Evolutionary conservation across 2,113 vertebrate species (phyloP).

Genomic region (Aptenodytes forsteri): DNA sequence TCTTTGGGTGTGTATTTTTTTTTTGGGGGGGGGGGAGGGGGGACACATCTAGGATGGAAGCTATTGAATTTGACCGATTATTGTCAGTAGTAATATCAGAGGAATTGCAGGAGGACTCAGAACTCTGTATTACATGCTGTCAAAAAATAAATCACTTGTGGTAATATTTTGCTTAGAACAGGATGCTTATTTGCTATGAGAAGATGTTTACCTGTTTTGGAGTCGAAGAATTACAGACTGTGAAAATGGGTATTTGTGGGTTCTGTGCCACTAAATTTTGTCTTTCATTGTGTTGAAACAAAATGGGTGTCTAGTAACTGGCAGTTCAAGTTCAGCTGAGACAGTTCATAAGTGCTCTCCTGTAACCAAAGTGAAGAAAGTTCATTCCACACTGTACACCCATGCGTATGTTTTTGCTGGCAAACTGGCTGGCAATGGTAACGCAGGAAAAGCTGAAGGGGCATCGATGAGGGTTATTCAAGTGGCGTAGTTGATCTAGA

Average conservation of each 20-base stretch:
- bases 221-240: not conserved
- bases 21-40: fast-evolving
- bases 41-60: not conserved
- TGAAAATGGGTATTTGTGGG: not conserved
- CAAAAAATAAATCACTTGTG: not conserved
- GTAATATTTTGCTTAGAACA: not conserved
- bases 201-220: not conserved
- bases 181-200: not conserved
- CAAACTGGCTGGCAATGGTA: not conserved
- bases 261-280: not conserved
- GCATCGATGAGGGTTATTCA: not conserved
- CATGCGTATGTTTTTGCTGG: not conserved
- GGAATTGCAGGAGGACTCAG: not conserved
- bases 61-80: not conserved
- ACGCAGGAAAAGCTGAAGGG: not conserved
- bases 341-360: not conserved
- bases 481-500: fast-evolving
- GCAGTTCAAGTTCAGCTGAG: not conserved
- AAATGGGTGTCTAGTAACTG: not conserved
- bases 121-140: not conserved
- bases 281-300: not conserved
- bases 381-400: not conserved
- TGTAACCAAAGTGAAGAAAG: not conserved
- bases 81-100: not conserved
- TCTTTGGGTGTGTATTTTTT: not conserved